These are phyloP conservation scores for Patagioenas fasciata DNA, from an alignment of 2,113 vertebrate species.

Conservation along the genomic window DNA sequence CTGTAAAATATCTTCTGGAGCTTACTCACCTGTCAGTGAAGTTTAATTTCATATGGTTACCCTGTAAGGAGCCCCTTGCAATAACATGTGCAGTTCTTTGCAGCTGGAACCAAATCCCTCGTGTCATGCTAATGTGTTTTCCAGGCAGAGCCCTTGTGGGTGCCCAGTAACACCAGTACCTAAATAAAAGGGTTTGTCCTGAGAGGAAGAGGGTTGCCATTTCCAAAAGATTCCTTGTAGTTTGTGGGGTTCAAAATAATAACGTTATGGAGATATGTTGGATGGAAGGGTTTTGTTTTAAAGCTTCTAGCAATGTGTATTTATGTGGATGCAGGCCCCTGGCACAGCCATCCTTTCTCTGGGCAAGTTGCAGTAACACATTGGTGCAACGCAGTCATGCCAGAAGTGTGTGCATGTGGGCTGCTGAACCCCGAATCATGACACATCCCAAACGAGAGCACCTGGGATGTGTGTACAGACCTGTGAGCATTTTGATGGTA, in stretches of 20 bases:
- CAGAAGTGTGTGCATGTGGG: accelerated
- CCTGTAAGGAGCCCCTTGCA: background rate
- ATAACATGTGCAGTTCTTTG: background rate
- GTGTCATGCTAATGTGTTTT: background rate
- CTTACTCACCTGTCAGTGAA: background rate
- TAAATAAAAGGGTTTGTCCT: background rate
- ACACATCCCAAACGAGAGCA: background rate
- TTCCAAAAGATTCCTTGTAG: background rate
- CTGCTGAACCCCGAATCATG: background rate
- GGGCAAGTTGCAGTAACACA: accelerated
- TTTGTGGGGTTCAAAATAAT: background rate
- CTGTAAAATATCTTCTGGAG: background rate
- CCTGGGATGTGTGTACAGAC: background rate
- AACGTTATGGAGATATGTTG: background rate
- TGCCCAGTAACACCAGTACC: background rate
- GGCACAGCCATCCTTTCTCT: background rate
- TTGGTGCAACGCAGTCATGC: accelerated
- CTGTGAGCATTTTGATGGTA: background rate
- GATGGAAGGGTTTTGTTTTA: background rate
- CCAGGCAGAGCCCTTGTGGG: background rate
- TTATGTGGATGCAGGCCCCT: background rate
- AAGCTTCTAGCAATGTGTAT: accelerated
- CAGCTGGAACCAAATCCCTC: background rate
- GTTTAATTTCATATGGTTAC: background rate
- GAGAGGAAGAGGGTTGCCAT: background rate